Base-by-base conservation (phyloP, 2,113 vertebrate genomes). In the Pomatorhinus ruficollis region DNA sequence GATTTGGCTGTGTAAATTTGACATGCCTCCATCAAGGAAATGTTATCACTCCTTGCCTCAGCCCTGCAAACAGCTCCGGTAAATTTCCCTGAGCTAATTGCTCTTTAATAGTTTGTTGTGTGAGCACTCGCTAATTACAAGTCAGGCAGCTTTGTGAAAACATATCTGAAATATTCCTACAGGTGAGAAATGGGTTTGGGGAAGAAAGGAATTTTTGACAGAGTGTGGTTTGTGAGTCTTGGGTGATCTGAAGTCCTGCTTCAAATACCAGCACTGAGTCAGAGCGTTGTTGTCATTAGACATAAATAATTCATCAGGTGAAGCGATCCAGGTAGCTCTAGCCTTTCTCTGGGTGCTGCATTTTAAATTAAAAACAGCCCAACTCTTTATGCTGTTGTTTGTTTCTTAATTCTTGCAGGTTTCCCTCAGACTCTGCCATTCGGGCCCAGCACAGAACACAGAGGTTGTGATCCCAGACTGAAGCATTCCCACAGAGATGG, bases 61-160 rank as follows among this genome's bases (percentile, higher is more conserved):
- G 75, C 54, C 76, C 66, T 53, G 75, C 54, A 64, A 92, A 72
- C 45, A 93, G 66, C 88, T 86, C 54, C 21, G 25, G n/a, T 42
- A 24, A 40, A 74, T 83, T 70, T 86, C n/a, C 54, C 42, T 17
- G 7, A 63, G 86, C 39, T 97, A 97, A 94, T 96, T 95, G 88
- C 83, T 92, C 78, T 77, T 80, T 94, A 95, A 90, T 83, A 72
- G 90, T 61, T 88, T 92, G 79, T 88, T 92, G 68, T 80, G 79
- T 10, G 63, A 95, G 78, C 64, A 68, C 50, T 44, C 1, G 59
- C 83, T 95, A 79, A 93, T 96, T 90, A 69, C 13, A 84, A 83
- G 78, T 86, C 92, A 80, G 2, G 15, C 2, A 8, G 85, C 54
- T 77, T 77, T 74, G 79, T 80, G 76, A 65, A 90, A 94, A 90